Evolutionary conservation across 2,113 vertebrate genomes (phyloP), one percentile per base, ranked within the genome.

Genomic region (Vanacampus margaritifer): DNA sequence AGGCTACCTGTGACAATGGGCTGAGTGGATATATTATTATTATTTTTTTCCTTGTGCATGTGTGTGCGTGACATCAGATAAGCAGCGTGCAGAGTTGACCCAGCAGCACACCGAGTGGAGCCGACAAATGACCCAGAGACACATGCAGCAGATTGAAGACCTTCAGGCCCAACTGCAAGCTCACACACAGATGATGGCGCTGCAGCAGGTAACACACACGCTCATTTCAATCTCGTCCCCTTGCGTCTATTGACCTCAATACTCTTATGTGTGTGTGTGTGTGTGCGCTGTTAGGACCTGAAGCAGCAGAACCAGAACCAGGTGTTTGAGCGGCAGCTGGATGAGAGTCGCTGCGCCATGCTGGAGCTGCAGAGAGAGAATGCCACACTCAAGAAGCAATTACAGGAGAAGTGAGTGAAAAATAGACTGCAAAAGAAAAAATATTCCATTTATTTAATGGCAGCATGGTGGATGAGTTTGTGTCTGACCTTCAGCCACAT

Each of bases 141-240:
- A 96, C 73, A 94, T 92, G 92, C 93, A 96, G 87, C 93, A 95
- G 84, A 86, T 94, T 57, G 94, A 94, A 58, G 91, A 90, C 24
- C 90, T 96, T 14, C 94, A 93, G 79, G 85, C 85, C 0, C 92
- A 97, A 76, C 89, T 94, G 54, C 90, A 87, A 59, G 92, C 88
- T 43, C 89, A 90, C 87, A 93, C 89, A 17, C 86, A 91, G 45
- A 82, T 90, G 82, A 93, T 93, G 89, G 92, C 90, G 41, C 84
- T 91, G 61, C 90, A 90, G 56, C 93, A 93, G 92, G 92, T 91
- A 74, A 80, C 37, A 46, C 65, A 54, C 56, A n/a, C 56, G 28
- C 65, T 57, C 21, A 23, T 61, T 61, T 41, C 5, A 23, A 26
- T 24, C 23, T 26, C 11, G 2, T 23, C 36, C 37, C 39, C 35